Base-by-base conservation (phyloP, 2,888 invertebrate species). In the Seladonia tumulorum region DNA sequence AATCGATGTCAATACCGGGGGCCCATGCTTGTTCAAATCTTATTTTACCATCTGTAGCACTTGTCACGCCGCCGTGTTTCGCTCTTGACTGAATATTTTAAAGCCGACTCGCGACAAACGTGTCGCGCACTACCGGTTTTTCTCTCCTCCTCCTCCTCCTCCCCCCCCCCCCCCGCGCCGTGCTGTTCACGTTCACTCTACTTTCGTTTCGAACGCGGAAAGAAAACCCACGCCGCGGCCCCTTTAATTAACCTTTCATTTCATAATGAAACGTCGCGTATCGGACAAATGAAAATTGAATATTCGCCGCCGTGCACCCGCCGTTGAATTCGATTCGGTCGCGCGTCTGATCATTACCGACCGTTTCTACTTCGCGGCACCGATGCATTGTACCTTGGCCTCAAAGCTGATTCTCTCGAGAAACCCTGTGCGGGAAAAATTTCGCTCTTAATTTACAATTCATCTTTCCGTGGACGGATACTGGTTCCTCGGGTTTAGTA, bases 1-100 rank as follows among this genome's bases (percentile, higher is more conserved):
- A 76, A 84, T 79, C 75, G 78, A 82, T 78, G 78, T 82, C 83
- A 70, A 82, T 83, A 83, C 12, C 74, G 35, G 14, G 22, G 22
- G 4, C n/a, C 25, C 16, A 42, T 60, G 42, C 39, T 81, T 73
- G 76, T 70, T 83, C 45, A 57, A 81, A 66, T 76, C 76, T 83
- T 66, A 66, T 57, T 81, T 76, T 42, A 35, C 53, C 22, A 72
- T 35, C 8, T 39, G 70, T 49, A n/a, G 35, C 35, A 47, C 71
- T 81, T 16, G 42, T 76, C 57, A 5, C 60, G 16, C 3, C 14
- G 29, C 4, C 66, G 63, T 42, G 57, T 66, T 79, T 14, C 14
- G 8, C 2, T 39, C 22, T 10, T 47, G 5, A 1, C 68, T 68
- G n/a, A 57, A 57, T 39, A 57, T 57, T 74, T 47, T 72, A 18